Evolutionary conservation across 2,888 invertebrate genomes (phyloP), one percentile per base, ranked within the genome.

Genomic region (Diarsia dahlii): DNA sequence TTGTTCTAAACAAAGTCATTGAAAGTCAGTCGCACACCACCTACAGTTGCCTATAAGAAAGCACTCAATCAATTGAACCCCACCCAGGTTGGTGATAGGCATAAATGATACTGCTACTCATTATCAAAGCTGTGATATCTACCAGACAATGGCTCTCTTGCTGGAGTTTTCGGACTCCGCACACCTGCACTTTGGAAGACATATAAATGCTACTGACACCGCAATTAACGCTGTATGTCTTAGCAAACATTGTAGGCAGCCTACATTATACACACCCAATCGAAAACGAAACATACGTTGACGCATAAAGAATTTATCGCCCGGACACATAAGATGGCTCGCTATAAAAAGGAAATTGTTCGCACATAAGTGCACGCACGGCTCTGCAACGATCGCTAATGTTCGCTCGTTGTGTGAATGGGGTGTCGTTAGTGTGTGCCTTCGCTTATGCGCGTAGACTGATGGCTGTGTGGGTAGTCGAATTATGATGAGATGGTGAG

Each of bases 241-340:
- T 28, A 28, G 28, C 28, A 28, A 28, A 28, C 2, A 28, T 28
- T 28, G 28, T 28, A 28, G 28, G 28, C 28, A 28, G 28, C 28
- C 28, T 28, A 28, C 28, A 28, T 2, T 28, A 28, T 28, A n/a
- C n/a, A 76, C 62, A 69, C 0, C 15, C 58, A 71, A 78, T 74
- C 70, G 54, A 74, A 78, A 84, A 74, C 72, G 70, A 76, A 78
- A 67, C 54, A 81, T 75, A 84, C 72, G 76, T 69, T 80, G 76
- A 86, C 78, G 58, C 74, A 68, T 82, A 78, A 82, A 82, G 71
- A 87, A 78, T 84, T 76, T 84, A 86, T 87, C 74, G 76, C 65
- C 68, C 64, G 71, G 69, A 62, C 62, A 62, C 67, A 80, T 72
- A 77, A 78, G 78, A 80, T 63, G 74, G 72, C 15, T 56, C 28